Evolutionary conservation across 2,888 invertebrate genomes (phyloP).

Genomic region (Pecten maximus): DNA sequence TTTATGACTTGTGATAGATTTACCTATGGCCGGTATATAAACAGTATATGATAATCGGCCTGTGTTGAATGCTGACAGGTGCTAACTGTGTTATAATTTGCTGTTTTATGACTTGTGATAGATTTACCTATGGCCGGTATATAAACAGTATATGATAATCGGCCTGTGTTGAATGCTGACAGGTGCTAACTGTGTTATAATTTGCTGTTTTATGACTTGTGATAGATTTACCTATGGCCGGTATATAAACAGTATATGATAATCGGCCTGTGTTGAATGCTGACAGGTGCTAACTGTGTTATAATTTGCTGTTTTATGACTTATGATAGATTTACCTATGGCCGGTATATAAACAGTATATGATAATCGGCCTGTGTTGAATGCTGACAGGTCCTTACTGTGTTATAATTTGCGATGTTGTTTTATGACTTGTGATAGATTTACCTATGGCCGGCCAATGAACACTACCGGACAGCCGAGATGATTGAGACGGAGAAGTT

Average conservation of each 20-base stretch:
- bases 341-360: slow-evolving; percentile 98
- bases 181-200: background rate
- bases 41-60: too few relatives aligned
- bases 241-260: too few relatives aligned
- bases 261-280: too few relatives aligned
- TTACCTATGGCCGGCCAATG: slow-evolving; percentile 96
- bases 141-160: too few relatives aligned
- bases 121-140: slow-evolving; percentile 96
- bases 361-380: too few relatives aligned
- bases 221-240: slow-evolving; percentile 94
- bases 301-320: background rate
- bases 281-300: background rate
- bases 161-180: too few relatives aligned
- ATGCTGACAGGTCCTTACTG: too few relatives aligned
- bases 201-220: slow-evolving; percentile 6
- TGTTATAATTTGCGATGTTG: background rate
- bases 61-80: too few relatives aligned
- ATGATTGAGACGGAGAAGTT: slow-evolving; percentile 86
- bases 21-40: slow-evolving; percentile 97
- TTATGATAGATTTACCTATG: slow-evolving; percentile 90
- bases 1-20: slow-evolving; percentile 85
- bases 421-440: slow-evolving; percentile 85
- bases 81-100: background rate
- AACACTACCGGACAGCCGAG: slow-evolving; percentile 95
- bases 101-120: slow-evolving; percentile 75